Conservation (phyloP, 2,113 vertebrate genomes). For the Odontophorus gujanensis region DNA sequence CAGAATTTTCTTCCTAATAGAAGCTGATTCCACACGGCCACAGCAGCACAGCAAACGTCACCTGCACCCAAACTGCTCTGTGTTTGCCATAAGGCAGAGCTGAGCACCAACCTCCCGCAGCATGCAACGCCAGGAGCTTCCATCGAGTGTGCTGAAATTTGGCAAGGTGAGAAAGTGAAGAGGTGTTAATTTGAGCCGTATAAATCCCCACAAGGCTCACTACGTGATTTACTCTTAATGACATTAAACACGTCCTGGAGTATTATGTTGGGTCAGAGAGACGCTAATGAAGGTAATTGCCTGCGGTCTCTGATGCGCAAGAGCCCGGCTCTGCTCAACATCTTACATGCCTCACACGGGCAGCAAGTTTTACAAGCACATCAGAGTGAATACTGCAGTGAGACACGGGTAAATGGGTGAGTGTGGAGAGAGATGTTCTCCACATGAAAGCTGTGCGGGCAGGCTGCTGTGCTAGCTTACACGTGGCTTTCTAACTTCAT, state of each 20-base stretch:
- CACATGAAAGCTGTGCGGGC: too few relatives aligned
- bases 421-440: background rate
- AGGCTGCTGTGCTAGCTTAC: too few relatives aligned
- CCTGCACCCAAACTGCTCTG: background rate
- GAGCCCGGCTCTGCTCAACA: background rate
- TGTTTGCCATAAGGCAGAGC: accelerated
- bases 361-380: background rate
- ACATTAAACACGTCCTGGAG: background rate
- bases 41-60: background rate
- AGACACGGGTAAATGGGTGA: background rate
- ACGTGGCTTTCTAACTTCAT: too few relatives aligned
- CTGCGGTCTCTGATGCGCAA: background rate
- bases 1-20: background rate
- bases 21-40: background rate
- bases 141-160: background rate
- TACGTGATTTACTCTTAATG: background rate
- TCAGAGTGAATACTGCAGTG: background rate
- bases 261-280: background rate
- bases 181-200: background rate
- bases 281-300: background rate
- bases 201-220: background rate
- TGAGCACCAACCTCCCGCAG: background rate
- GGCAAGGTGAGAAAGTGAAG: background rate
- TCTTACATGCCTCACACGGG: background rate
- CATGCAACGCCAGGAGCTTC: background rate